These are phyloP conservation scores for Tachystola acroxantha DNA, from an alignment of 2,888 invertebrate genomes.

Conservation along the genomic window DNA sequence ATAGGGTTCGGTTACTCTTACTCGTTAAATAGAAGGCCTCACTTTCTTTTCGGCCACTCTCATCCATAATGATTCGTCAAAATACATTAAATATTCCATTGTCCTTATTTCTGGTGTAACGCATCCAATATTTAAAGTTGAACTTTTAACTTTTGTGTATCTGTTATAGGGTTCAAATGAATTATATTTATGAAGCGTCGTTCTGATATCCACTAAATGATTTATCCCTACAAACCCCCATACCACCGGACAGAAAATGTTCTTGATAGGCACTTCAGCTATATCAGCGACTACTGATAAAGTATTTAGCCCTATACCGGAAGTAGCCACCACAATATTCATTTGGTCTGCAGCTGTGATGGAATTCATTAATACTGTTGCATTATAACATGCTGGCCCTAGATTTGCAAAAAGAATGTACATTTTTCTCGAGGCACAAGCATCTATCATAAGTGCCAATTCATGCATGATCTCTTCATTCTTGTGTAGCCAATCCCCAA, in stretches of 20 bases:
- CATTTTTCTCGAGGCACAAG: conserved; percentile 59
- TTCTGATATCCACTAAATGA: conserved; percentile 72
- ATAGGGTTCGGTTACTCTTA: too few species aligned
- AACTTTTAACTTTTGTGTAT: conserved; percentile 63
- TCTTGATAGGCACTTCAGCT: conserved; percentile 57
- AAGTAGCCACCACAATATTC: conserved; percentile 77
- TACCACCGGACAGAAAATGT: conserved; percentile 79
- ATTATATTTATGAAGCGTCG: conserved; percentile 72
- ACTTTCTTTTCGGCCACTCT: conserved; percentile 54
- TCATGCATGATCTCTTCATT: conserved; percentile 53
- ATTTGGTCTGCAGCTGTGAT: conserved; percentile 50
- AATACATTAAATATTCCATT: conserved; percentile 68
- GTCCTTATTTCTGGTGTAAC: conserved; percentile 72
- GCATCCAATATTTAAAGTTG: conserved; percentile 69
- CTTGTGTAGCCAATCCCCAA: conserved; percentile 54
- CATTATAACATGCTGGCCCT: conserved; percentile 79
- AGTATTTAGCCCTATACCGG: conserved; percentile 74
- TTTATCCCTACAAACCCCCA: conserved; percentile 81
- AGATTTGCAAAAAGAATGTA: conserved; percentile 72
- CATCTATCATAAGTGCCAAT: conserved; percentile 69
- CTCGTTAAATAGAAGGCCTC: conserved; percentile 11
- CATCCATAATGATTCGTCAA: conserved; percentile 53
- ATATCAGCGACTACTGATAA: conserved; percentile 55
- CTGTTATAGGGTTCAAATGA: conserved; percentile 70
- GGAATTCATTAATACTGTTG: conserved; percentile 59